phyloP scores from a whole-genome alignment of 2,797 vertebrate genomes.

The Ctenopoma kingsleyae region DNA sequence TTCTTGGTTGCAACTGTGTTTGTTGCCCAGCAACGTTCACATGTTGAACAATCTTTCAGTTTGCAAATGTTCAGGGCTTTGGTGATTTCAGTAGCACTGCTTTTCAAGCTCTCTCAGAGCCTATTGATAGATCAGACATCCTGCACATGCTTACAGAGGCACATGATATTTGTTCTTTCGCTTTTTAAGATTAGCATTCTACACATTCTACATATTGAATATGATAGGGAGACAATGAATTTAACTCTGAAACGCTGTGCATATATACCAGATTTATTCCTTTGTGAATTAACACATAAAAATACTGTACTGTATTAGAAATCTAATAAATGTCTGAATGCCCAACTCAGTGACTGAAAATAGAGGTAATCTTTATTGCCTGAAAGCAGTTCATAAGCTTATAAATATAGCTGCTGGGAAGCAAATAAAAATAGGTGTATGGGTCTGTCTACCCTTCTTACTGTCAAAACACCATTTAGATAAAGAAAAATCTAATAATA shows the following conservation, averaged over 20 bases:
- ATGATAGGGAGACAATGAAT: not conserved
- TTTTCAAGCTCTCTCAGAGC: constrained; percentile 25
- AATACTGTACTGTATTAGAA: constrained; percentile 1
- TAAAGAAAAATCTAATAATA: not conserved
- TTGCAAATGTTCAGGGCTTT: constrained; percentile 30
- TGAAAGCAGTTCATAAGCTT: constrained; percentile 28
- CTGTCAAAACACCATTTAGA: not conserved
- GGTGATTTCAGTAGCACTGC: constrained; percentile 39
- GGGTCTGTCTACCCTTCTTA: not conserved
- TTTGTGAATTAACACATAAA: constrained; percentile 1
- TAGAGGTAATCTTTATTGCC: constrained; percentile 16
- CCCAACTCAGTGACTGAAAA: constrained; percentile 22
- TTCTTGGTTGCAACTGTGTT: constrained; percentile 16
- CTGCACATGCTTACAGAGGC: not conserved
- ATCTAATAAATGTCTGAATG: constrained; percentile 27
- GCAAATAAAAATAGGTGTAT: constrained; percentile 7
- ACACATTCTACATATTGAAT: not conserved
- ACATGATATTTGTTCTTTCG: not conserved
- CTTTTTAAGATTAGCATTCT: not conserved
- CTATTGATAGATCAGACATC: constrained; percentile 18
- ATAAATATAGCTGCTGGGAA: constrained; percentile 12
- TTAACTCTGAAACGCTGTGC: not conserved
- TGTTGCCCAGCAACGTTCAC: constrained; percentile 63
- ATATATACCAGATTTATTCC: not conserved
- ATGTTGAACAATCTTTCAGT: constrained; percentile 36